Evolutionary conservation across 2,888 invertebrate genomes (phyloP), one percentile per base, ranked within the genome.

Genomic region (Choreutis nemorana): DNA sequence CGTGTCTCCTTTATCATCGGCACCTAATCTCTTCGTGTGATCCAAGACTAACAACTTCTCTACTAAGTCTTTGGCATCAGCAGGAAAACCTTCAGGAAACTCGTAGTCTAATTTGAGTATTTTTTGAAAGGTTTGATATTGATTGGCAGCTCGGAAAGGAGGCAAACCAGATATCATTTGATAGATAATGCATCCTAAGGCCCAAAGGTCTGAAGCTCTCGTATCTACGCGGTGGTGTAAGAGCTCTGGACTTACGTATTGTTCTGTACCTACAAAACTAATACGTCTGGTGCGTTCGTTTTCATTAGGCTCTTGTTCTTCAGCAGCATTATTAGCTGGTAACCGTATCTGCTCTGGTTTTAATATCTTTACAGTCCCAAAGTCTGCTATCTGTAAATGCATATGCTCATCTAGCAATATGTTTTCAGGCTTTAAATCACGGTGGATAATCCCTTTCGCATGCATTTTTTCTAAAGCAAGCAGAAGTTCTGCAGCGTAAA

Each of bases 401-500:
- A 97, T 97, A 47, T 91, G 87, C 60, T 94, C 94, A 70, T 92
- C 93, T 43, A 99, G 78, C 27, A 99, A 82, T 47, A 99, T 94
- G 77, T 99, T 99, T 72, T 99, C 96, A 4, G 99, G 99, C 64
- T 99, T 99, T 45, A 99, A 81, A 71, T 99, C 98, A 34, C 97
- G 87, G 72, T 98, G 98, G 50, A 97, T 90, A 39, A 98, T 90
- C 39, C 89, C 89, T 46, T 91, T 84, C 22, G 85, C 83, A 59
- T 96, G 95, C 66, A 98, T 86, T 55, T 93, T 89, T 70, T 97
- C 95, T 49, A 98, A 81, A 10, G 97, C 98, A 44, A 90, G 79
- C 30, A 97, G 81, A 45, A 98, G 84, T 79, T 99, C 98, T 33
- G 95, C 96, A 28, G 94, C 85, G 75, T 98, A 99, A 79, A 97